Percentiles rank a stretch among this genome's conserved stretches.
Conservation (phyloP, 2,797 vertebrate species). For the Sternotherus odoratus region DNA sequence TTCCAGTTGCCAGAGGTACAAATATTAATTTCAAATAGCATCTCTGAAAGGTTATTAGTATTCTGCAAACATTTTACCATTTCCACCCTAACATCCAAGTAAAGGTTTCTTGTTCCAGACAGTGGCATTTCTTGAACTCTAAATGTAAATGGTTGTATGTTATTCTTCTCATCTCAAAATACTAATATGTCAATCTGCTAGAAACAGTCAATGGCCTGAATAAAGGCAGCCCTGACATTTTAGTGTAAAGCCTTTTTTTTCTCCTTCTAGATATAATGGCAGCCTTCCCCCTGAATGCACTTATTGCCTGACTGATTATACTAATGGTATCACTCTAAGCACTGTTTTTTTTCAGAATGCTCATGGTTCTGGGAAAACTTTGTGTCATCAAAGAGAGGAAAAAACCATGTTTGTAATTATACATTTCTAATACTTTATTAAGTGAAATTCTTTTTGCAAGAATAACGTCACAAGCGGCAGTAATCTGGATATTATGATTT, state of each 20-base stretch:
- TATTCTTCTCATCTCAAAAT: slow-evolving; percentile 49
- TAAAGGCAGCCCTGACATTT: slow-evolving; percentile 74
- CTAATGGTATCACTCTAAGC: not conserved
- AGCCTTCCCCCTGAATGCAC: slow-evolving; percentile 50
- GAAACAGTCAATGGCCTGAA: slow-evolving; percentile 64
- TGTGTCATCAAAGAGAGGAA: not conserved
- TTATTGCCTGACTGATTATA: slow-evolving; percentile 15
- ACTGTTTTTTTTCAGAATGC: slow-evolving; percentile 16
- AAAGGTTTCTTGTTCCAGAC: slow-evolving; percentile 22
- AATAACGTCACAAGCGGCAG: not conserved
- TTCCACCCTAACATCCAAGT: not conserved
- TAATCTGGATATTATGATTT: not conserved
- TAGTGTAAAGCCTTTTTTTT: slow-evolving; percentile 1
- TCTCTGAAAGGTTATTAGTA: not conserved
- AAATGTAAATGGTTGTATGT: slow-evolving; percentile 30
- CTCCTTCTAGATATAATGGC: slow-evolving; percentile 1
- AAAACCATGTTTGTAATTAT: not conserved
- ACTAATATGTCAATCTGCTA: slow-evolving; percentile 40
- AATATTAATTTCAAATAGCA: not conserved
- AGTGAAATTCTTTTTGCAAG: not conserved
- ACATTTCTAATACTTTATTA: not conserved
- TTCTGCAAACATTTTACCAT: rapidly evolving
- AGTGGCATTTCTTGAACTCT: slow-evolving; percentile 53
- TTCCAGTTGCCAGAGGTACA: not conserved
- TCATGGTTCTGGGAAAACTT: not conserved